These are phyloP conservation scores for Vidua chalybeata DNA, from an alignment of 2,113 vertebrate species.

Conservation along the genomic window DNA sequence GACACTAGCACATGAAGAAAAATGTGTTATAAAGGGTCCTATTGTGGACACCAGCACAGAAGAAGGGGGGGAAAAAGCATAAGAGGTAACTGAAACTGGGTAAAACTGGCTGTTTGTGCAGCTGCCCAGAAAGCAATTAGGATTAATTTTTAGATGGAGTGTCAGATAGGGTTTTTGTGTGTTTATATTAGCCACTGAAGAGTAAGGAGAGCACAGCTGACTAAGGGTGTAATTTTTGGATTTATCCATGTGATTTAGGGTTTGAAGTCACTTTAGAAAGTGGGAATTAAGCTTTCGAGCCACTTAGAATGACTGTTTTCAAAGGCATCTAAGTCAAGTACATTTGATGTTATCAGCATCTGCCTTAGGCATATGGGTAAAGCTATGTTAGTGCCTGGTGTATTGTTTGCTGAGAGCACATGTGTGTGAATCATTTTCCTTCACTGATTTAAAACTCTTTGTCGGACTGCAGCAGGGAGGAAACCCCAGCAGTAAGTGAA, in stretches of 20 bases:
- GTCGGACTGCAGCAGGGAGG: neutral
- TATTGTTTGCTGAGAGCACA: neutral
- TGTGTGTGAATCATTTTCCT: neutral
- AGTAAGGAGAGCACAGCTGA: neutral
- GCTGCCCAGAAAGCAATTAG: slow-evolving; percentile 35
- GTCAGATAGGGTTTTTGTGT: neutral
- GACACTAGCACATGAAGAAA: neutral
- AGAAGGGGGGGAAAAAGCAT: neutral
- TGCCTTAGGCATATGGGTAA: neutral
- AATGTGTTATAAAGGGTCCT: neutral
- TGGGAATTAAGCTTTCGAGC: neutral
- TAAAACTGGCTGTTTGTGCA: slow-evolving; percentile 34
- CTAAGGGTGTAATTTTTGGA: neutral
- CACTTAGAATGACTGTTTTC: neutral
- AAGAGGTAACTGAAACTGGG: neutral
- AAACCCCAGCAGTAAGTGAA: neutral
- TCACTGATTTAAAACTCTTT: neutral
- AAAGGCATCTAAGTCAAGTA: neutral
- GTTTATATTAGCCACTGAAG: slow-evolving; percentile 23
- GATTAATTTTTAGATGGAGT: slow-evolving; percentile 47
- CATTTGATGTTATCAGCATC: neutral
- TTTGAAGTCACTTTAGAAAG: slow-evolving; percentile 8
- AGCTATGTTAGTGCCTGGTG: neutral
- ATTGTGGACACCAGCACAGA: neutral
- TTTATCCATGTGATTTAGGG: neutral